Evolutionary conservation across 2,888 invertebrate genomes (phyloP), one percentile per base, ranked within the genome.

Genomic region (Xestia rhomboidea): DNA sequence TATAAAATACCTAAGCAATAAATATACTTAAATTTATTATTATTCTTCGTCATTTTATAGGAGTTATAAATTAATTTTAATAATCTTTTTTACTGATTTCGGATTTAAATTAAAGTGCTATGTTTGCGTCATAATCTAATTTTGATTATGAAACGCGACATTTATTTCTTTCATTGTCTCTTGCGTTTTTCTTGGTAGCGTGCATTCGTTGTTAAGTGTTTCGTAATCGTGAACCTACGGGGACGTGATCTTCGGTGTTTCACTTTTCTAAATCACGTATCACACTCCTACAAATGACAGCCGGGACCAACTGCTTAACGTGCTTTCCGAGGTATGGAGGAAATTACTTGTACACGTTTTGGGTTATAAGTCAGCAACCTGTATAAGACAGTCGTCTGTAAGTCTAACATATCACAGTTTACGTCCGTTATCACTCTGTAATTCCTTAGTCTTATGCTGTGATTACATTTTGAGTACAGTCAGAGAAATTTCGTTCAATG

Each of bases 371-470:
- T 13, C 24, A 51, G 51, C 27, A 27, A 15, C 27, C 66, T 68
- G 66, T 74, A 67, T 13, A 46, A 2, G n/a, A 0, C 0, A 51
- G 76, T 60, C 24, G 71, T 30, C 81, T 41, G 15, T 34, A 69
- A 63, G 83, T 84, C 83, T 81, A 1, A 4, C 66, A 8, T 84
- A 83, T 83, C 74, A 27, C 71, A 63, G 81, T 72, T 64, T 57
- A 64, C 24, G 54, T 54, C n/a, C 64, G 62, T 63, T 81, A 83
- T 81, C 77, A 34, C 0, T 27, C 68, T n/a, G n/a, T 64, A 68
- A 77, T 74, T 18, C 51, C 3, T 27, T 13, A 81, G 68, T 81
- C 49, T n/a, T 74, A 68, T 41, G 74, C 81, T 8, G 77, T 77
- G 85, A 84, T 84, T 83, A 76, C 13, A 49, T 68, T 41, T 34